Conservation (phyloP, 1,140 invertebrate genomes). For the Diachasma alloeum region DNA sequence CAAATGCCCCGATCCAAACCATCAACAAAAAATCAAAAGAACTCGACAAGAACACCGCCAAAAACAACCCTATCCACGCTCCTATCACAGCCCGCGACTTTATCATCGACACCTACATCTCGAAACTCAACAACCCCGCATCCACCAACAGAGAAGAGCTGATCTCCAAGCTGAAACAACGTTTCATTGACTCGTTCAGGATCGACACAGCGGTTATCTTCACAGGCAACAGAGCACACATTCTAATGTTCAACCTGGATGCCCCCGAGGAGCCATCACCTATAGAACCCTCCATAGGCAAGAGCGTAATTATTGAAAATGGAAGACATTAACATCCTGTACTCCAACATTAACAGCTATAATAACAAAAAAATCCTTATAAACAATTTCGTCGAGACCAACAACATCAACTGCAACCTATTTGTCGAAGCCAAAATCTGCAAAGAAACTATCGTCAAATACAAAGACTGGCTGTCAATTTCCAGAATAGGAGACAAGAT, state of each 20-base stretch:
- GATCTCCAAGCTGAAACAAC: background rate
- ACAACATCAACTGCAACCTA: background rate
- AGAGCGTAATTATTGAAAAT: background rate
- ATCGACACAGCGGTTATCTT: background rate
- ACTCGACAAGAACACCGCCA: too few relatives aligned
- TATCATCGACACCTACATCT: too few relatives aligned
- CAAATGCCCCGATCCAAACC: too few relatives aligned
- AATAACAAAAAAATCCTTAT: background rate
- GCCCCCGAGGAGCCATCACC: background rate
- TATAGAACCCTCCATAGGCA: background rate
- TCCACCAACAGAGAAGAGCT: too few relatives aligned
- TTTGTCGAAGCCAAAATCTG: background rate
- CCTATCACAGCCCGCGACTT: too few relatives aligned
- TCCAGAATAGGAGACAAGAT: background rate
- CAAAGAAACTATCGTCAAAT: background rate
- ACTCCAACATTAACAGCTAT: background rate
- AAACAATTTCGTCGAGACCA: background rate
- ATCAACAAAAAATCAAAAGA: too few relatives aligned
- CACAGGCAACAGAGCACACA: background rate
- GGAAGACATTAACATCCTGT: background rate
- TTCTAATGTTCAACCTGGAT: background rate
- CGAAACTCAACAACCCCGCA: too few relatives aligned
- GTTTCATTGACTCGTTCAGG: background rate
- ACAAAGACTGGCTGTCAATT: background rate
- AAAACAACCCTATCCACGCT: too few relatives aligned